Base-by-base conservation (phyloP, 92 coral and sea anemone genomes). In the Epizoanthus stellaris region DNA sequence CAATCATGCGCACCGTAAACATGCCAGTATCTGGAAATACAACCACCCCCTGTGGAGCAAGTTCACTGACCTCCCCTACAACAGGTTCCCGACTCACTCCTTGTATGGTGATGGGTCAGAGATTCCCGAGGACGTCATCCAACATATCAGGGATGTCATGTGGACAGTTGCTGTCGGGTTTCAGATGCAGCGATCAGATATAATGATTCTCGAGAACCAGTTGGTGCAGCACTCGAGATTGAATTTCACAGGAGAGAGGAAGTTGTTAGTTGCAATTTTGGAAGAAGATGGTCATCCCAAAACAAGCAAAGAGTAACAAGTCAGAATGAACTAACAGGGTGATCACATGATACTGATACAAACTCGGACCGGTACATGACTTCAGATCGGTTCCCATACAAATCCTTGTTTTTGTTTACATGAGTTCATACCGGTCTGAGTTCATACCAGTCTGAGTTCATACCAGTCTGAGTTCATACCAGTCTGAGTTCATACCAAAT, bases 1-100 rank as follows among this genome's bases (percentile, higher is more conserved):
- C 87, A 88, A 88, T 2, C 91, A 88, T 67, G 84, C 77, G 13
- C 87, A 82, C 52, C 91, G 91, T 47, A 88, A 88, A 60, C 91
- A 88, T 74, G 91, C 83, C 64, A 82, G 87, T 20, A 12, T 45
- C 6, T 88, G 91, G 91, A 88, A 88, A 43, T 82, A 88, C 91
- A 75, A 82, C 61, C 91, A 88, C 39, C 91, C 91, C 2, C 15
- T 49, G 34, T 88, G 91, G 91, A 30, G 72, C 53, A 62, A 88
- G 70, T 88, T 64, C 66, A 64, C 83, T 0, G 91, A 88, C 67
- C 77, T 88, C 15, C 91, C 91, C 53, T 82, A 82, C 57, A 61
- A 74, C 17, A 88, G 74, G 25, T 88, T 88, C 43, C 90, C 90
- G 0, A 87, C 90, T 2, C 90, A 87, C 39, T 5, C 75, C 38